Conservation (phyloP, 2,113 vertebrate genomes). For the Romanogobio albipinnatus region DNA sequence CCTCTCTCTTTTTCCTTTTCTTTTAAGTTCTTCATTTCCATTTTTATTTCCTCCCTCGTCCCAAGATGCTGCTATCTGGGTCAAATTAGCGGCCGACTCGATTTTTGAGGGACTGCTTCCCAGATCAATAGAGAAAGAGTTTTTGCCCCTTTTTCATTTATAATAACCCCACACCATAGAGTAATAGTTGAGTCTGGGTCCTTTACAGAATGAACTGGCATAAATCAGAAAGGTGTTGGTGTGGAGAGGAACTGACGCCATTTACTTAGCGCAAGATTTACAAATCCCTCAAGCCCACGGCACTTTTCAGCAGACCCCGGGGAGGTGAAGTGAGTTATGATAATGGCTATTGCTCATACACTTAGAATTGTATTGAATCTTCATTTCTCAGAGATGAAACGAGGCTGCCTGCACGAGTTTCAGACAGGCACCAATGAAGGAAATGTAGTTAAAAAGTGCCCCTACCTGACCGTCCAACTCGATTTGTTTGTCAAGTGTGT, state of each 20-base stretch:
- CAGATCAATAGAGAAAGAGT: conserved; percentile 72
- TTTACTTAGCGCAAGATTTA: conserved; percentile 67
- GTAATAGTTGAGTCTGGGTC: conserved; percentile 46
- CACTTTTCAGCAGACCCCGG: conserved; percentile 64
- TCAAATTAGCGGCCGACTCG: conserved; percentile 76
- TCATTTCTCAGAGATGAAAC: background rate
- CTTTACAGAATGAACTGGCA: conserved; percentile 61
- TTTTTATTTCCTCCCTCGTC: conserved; percentile 83
- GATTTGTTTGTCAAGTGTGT: background rate
- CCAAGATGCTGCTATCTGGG: conserved; percentile 84
- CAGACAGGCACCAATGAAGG: background rate
- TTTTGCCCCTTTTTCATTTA: conserved; percentile 71
- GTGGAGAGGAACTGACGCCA: conserved; percentile 46
- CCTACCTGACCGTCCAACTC: too few relatives aligned
- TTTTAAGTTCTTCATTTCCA: conserved; percentile 80
- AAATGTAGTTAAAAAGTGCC: background rate
- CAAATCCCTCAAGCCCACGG: conserved; percentile 63
- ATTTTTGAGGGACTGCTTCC: conserved; percentile 59
- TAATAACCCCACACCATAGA: conserved; percentile 55
- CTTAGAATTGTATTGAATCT: conserved; percentile 43
- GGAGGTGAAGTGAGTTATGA: conserved; percentile 64
- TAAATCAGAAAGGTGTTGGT: conserved; percentile 63
- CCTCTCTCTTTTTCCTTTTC: conserved; percentile 1
- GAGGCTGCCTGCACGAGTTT: background rate
- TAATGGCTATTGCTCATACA: conserved; percentile 52